Evolutionary conservation across 2,888 invertebrate genomes (phyloP).

Genomic region (Mechanitis mazaeus): DNA sequence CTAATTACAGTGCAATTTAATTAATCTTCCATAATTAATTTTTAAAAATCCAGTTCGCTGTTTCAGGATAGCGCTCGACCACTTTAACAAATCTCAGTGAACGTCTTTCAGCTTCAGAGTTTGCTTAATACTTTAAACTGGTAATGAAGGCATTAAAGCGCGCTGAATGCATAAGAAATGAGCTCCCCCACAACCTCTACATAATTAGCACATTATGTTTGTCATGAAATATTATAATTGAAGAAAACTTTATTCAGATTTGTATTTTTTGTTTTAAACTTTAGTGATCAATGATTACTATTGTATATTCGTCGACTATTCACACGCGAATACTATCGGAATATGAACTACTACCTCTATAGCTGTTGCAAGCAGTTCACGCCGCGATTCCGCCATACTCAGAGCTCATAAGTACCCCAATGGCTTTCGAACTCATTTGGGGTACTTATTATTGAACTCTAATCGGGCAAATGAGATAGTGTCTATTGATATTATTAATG

Average conservation of each 20-base stretch:
- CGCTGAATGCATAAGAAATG: conserved; percentile 63
- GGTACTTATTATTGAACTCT: no score
- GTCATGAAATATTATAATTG: conserved; percentile 1
- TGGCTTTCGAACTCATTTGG: no score
- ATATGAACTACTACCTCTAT: no score
- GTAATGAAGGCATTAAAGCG: conserved; percentile 73
- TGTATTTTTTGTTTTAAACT: background rate
- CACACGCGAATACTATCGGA: no score
- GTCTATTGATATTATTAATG: no score
- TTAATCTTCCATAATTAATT: conserved; percentile 34
- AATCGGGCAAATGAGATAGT: no score
- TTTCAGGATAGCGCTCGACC: conserved; percentile 40
- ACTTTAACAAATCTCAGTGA: conserved; percentile 61
- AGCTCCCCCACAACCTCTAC: conserved; percentile 15
- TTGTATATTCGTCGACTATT: no score
- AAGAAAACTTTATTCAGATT: background rate
- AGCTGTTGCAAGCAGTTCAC: no score
- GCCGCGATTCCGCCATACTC: no score
- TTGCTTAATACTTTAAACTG: conserved; percentile 75
- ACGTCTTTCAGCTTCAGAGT: conserved; percentile 58
- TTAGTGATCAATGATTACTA: background rate
- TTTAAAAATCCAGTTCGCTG: conserved; percentile 37
- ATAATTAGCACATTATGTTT: conserved; percentile 16
- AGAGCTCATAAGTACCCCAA: no score
- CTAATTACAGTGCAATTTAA: conserved; percentile 1